Conservation (phyloP, 1,140 invertebrate genomes). For the Bombus haemorrhoidalis region DNA sequence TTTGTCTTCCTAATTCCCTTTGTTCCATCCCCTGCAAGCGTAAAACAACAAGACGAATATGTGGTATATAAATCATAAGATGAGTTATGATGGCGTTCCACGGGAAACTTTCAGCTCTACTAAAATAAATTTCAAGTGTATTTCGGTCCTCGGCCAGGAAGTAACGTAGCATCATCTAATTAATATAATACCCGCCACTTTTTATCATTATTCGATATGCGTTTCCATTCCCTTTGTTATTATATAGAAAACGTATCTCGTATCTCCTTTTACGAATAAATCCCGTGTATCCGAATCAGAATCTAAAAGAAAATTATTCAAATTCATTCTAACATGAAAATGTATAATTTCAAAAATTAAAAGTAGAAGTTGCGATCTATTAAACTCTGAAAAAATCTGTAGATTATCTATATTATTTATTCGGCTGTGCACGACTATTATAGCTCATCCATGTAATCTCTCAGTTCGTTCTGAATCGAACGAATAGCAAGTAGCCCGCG, state of each 20-base stretch:
- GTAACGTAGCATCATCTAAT: not conserved
- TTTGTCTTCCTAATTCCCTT: slow-evolving; percentile 41
- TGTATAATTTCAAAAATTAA: too few species aligned
- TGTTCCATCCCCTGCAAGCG: slow-evolving; percentile 27
- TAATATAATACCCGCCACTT: slow-evolving; percentile 11
- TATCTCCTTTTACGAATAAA: not conserved
- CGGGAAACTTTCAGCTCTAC: not conserved
- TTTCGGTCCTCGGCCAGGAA: not conserved
- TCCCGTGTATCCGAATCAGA: not conserved
- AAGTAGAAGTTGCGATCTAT: too few species aligned
- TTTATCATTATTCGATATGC: not conserved
- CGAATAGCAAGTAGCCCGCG: not conserved
- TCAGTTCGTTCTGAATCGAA: too few species aligned
- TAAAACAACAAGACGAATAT: slow-evolving; percentile 27
- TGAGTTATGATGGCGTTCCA: not conserved
- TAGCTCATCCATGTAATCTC: not conserved
- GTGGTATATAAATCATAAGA: slow-evolving; percentile 20
- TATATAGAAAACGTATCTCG: not conserved
- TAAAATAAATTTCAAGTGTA: slow-evolving; percentile 30
- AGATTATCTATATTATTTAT: too few species aligned
- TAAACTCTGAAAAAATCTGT: not conserved
- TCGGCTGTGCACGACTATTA: not conserved
- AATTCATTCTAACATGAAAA: too few species aligned
- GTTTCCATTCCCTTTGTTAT: not conserved
- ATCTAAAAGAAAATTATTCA: not conserved